These are phyloP conservation scores for Dendrolimus houi DNA, from an alignment of 2,888 invertebrate species.

Conservation along the genomic window DNA sequence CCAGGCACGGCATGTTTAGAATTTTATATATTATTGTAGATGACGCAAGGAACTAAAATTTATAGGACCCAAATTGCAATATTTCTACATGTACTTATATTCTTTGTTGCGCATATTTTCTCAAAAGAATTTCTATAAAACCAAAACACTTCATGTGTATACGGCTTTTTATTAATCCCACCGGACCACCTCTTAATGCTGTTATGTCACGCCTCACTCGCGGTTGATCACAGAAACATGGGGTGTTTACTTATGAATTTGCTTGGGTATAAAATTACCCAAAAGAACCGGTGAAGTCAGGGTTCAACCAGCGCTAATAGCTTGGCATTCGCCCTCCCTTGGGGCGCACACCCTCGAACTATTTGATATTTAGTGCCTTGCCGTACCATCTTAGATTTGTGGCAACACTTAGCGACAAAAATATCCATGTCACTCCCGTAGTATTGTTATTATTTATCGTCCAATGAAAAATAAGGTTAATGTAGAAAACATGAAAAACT, in stretches of 20 bases:
- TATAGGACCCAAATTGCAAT: too few relatives aligned
- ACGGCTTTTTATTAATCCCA: not conserved
- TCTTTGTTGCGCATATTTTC: too few relatives aligned
- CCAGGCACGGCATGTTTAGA: too few relatives aligned
- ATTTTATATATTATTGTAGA: too few relatives aligned
- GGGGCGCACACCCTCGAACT: constrained; percentile 23
- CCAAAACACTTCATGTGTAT: not conserved
- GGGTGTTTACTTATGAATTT: constrained; percentile 6
- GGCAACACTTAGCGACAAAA: constrained; percentile 48
- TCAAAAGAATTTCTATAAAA: too few relatives aligned
- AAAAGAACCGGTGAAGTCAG: constrained; percentile 45
- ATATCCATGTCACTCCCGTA: constrained; percentile 29
- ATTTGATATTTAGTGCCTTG: constrained; percentile 61
- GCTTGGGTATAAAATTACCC: constrained; percentile 30
- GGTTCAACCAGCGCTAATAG: constrained; percentile 62
- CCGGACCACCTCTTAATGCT: not conserved
- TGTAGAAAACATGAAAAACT: constrained; percentile 14
- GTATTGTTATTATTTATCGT: constrained; percentile 29
- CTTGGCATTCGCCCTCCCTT: constrained; percentile 38
- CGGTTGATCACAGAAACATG: constrained; percentile 1
- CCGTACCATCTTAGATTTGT: constrained; percentile 71
- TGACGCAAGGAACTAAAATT: too few relatives aligned
- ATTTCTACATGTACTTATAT: too few relatives aligned
- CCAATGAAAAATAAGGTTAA: constrained; percentile 1
- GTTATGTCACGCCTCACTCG: not conserved